These are phyloP conservation scores for Xiphophorus maculatus DNA, from an alignment of 2,113 vertebrate species.

Conservation along the genomic window DNA sequence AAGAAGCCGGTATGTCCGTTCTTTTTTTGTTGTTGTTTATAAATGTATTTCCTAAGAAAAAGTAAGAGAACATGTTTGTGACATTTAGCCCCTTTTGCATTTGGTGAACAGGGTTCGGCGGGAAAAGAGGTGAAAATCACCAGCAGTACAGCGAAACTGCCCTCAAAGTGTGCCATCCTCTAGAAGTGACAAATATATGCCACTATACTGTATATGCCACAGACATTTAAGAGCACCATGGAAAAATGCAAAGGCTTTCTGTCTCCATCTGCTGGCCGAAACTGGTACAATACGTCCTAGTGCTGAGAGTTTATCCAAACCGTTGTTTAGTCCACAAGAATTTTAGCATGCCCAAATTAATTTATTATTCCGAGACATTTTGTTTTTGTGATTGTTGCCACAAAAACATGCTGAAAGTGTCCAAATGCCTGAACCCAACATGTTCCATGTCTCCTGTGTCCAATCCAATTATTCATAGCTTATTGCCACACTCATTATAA, in stretches of 20 bases:
- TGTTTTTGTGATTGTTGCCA: constrained; percentile 4
- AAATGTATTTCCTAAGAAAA: no score
- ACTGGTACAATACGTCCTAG: constrained; percentile 6
- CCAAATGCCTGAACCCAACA: not conserved
- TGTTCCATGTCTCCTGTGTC: not conserved
- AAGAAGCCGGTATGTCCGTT: constrained; percentile 82
- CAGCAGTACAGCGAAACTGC: constrained; percentile 74
- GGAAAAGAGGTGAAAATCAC: constrained; percentile 81
- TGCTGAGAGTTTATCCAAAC: constrained; percentile 7
- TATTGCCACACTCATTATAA: constrained; percentile 2
- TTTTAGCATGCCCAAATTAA: constrained; percentile 1
- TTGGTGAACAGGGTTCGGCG: constrained; percentile 56
- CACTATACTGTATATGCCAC: not conserved
- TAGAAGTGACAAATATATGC: constrained; percentile 44
- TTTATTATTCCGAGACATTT: constrained; percentile 3
- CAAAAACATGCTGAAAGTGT: constrained; percentile 2
- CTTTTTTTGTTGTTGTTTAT: not conserved
- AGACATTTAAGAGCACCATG: constrained; percentile 17
- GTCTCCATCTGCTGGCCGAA: constrained; percentile 58
- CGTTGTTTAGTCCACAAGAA: constrained; percentile 8
- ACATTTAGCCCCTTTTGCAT: constrained; percentile 1
- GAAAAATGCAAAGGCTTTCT: constrained; percentile 20
- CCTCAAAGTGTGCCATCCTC: constrained; percentile 80
- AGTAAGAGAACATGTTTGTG: not conserved
- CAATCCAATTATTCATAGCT: not conserved